Percentiles rank a stretch among this genome's conserved stretches.
Conservation (phyloP, 1,140 invertebrate species). For the Nomia melanderi region DNA sequence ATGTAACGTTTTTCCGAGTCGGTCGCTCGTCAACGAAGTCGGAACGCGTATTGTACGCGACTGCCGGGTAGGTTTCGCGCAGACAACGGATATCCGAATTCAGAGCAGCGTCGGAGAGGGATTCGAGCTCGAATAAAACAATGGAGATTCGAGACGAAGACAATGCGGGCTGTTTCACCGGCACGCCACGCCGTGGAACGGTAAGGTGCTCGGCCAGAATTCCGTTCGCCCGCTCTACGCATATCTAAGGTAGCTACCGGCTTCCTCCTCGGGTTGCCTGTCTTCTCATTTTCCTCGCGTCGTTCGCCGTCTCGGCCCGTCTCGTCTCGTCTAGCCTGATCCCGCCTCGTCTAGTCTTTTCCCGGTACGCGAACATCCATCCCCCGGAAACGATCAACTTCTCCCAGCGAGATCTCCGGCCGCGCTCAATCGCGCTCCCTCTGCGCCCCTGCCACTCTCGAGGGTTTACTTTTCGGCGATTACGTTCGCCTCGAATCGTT, state of each 20-base stretch:
- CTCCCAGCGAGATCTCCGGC: not conserved
- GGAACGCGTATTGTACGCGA: not conserved
- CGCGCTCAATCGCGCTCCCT: too few species aligned
- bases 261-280: not conserved
- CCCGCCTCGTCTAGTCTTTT: not conserved
- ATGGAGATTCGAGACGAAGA: constrained; percentile 46
- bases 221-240: constrained; percentile 8
- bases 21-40: not conserved
- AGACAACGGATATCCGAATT: constrained; percentile 46
- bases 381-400: not conserved
- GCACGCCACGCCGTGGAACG: not conserved
- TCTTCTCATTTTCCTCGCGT: not conserved
- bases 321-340: too few species aligned
- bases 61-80: not conserved
- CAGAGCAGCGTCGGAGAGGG: constrained; percentile 28
- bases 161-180: constrained; percentile 34
- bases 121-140: constrained; percentile 44
- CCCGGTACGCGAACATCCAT: too few species aligned
- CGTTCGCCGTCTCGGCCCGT: not conserved
- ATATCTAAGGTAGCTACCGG: constrained; percentile 16
- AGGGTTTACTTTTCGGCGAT: not conserved
- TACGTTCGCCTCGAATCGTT: not conserved
- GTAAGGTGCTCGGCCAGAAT: constrained; percentile 27
- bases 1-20: too few species aligned
- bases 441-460: not conserved